Conservation (phyloP, 2,888 invertebrate species). For the Oasisia sp. region DNA sequence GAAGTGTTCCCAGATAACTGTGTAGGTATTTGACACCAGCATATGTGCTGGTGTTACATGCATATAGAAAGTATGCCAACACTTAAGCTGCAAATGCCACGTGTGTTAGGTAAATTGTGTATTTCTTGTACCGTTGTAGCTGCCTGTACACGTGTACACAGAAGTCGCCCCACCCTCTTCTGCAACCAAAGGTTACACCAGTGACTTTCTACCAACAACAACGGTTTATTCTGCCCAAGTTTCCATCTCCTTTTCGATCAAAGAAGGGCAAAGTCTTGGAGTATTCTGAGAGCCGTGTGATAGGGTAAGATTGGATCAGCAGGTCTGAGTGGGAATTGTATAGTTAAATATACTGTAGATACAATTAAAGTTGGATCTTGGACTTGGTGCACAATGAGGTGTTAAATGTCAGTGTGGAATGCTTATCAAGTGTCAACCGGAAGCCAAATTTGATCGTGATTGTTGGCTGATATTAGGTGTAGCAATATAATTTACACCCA, state of each 20-base stretch:
- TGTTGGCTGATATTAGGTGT: too few species aligned
- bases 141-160: background rate
- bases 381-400: background rate
- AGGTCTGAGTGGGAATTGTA: background rate
- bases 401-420: background rate
- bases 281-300: conserved; percentile 57
- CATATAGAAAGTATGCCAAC: too few species aligned
- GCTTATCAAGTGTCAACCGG: background rate
- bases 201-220: background rate
- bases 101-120: too few species aligned
- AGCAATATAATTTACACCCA: too few species aligned
- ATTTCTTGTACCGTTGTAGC: background rate
- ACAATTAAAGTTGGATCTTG: background rate
- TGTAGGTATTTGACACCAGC: too few species aligned
- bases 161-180: background rate
- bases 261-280: conserved; percentile 51
- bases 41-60: too few species aligned
- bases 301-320: conserved; percentile 50
- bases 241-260: background rate
- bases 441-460: too few species aligned
- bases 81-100: too few species aligned
- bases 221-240: conserved; percentile 1
- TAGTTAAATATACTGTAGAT: background rate
- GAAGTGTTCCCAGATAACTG: too few species aligned
- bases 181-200: background rate